A percentile compares a stretch with the other conserved stretches of the same genome.
Conservation (phyloP, 1,140 invertebrate genomes). For the Saccostrea glomerata region DNA sequence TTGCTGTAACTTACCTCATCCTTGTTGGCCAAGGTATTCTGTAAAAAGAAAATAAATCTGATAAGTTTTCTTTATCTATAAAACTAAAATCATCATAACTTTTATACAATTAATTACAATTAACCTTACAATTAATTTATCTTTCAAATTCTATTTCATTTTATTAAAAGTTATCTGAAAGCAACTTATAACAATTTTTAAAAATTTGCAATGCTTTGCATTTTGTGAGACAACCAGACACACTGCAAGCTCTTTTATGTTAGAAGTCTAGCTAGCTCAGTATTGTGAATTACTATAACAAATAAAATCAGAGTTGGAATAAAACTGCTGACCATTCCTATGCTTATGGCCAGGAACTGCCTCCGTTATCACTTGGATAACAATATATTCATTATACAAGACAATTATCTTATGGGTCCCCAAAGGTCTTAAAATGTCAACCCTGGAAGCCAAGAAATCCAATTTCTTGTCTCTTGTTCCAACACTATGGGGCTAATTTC, state of each 20-base stretch:
- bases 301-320: too few relatives aligned
- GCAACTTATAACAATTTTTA: not conserved
- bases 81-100: too few relatives aligned
- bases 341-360: not conserved
- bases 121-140: too few relatives aligned
- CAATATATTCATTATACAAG: not conserved
- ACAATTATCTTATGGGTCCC: not conserved
- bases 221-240: too few relatives aligned
- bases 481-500: not conserved
- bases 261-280: too few relatives aligned
- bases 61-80: not conserved
- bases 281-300: too few relatives aligned
- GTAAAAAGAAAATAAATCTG: not conserved
- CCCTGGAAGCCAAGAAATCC: not conserved
- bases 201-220: not conserved
- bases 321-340: not conserved
- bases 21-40: not conserved
- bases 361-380: not conserved
- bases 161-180: too few relatives aligned
- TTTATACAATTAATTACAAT: too few relatives aligned
- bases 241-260: too few relatives aligned
- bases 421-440: not conserved
- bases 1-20: not conserved
- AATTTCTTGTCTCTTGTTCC: not conserved
- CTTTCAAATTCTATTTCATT: too few relatives aligned